A percentile compares a stretch with the other conserved stretches of the same genome.
These are phyloP conservation scores for Raja brachyura DNA, from an alignment of 2,113 vertebrate species.

Conservation along the genomic window DNA sequence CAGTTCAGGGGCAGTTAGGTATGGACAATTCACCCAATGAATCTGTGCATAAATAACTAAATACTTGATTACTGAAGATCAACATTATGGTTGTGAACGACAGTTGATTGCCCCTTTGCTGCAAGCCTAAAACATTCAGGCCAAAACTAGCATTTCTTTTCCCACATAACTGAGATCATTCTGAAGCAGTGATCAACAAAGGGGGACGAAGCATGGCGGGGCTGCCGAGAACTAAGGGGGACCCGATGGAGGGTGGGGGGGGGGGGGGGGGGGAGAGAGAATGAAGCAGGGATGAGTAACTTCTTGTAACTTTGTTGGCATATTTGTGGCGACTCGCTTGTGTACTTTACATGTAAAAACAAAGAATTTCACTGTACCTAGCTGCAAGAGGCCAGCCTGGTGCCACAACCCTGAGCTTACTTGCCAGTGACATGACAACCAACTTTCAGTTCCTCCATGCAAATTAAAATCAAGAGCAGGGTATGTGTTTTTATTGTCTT, in stretches of 20 bases:
- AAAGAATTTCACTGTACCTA: too few species aligned
- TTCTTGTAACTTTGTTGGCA: too few species aligned
- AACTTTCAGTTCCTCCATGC: neutral
- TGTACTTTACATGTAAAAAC: too few species aligned
- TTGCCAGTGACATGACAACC: neutral
- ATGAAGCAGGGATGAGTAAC: too few species aligned
- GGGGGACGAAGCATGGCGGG: too few species aligned
- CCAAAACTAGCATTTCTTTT: neutral
- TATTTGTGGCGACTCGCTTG: too few species aligned
- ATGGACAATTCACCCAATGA: too few species aligned
- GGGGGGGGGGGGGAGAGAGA: too few species aligned
- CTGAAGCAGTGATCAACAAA: neutral
- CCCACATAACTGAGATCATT: neutral
- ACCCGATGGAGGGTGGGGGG: too few species aligned
- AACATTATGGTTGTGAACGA: neutral
- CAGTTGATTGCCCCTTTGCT: neutral
- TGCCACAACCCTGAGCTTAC: neutral
- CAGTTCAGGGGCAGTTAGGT: too few species aligned
- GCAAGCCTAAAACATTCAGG: neutral
- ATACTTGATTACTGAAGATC: neutral
- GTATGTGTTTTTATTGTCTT: neutral
- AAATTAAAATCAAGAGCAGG: neutral
- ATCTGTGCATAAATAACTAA: too few species aligned
- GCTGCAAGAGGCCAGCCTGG: neutral
- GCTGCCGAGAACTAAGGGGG: too few species aligned